Evolutionary conservation across 2,113 vertebrate species (phyloP), one percentile per base, ranked within the genome.

Genomic region (Zingel zingel): DNA sequence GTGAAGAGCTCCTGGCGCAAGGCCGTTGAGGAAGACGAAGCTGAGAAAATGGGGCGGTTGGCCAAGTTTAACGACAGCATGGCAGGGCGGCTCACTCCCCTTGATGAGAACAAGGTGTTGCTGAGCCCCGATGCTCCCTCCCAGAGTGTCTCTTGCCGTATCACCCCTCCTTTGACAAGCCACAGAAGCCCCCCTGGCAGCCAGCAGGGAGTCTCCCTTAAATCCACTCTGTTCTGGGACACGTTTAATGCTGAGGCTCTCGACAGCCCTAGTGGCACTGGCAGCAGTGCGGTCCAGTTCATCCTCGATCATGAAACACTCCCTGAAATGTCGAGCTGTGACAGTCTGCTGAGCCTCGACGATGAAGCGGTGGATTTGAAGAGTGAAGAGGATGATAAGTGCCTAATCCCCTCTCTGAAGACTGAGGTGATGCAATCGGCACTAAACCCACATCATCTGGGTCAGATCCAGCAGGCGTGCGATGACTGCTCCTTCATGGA

Each of bases 1-100:
- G 94, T 95, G 43, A 93, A 94, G 83, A 93, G 62, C 66, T 96
- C 94, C 3, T 96, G 95, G 95, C 87, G 93, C 27, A 94, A 91
- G 63, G 95, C 94, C 0, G 18, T 96, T 0, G 86, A 90, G 79
- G 95, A 95, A 75, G 89, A 93, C 19, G 18, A 91, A 45, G 63
- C 85, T 1, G 85, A 92, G 64, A 94, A 88, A 76, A 68, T 23
- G 0, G 68, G 18, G 3, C 85, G 6, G 0, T 81, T 75, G 0
- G 39, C 6, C 0, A 70, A 56, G 21, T 5, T 68, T 0, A 36
- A 86, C 2, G 79, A 87, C 33, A 23, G 81, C 18, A 1, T 77
- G 3, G 48, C 2, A 0, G 11, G 54, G 2, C n/a, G 25, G 0
- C 48, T 73, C 45, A 54, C 74, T 4, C 73, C 87, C 0, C 23